Conservation (phyloP, 2,113 vertebrate species). For the Dasypus novemcinctus region DNA sequence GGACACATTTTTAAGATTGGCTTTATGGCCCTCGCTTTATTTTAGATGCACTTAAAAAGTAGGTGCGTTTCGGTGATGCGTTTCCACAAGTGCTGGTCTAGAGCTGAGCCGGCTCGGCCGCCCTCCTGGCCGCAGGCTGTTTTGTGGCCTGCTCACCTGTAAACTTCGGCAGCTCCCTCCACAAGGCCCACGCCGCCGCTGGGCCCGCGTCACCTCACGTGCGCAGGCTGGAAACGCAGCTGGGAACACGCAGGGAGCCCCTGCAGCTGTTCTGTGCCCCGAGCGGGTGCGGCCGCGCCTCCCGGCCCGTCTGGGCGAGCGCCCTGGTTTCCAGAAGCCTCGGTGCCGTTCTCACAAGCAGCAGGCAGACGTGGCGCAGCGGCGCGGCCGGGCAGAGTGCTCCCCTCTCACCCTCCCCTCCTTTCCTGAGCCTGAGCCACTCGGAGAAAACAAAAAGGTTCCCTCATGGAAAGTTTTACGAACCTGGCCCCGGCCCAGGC, state of each 20-base stretch:
- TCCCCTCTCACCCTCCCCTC: slow-evolving; percentile 53
- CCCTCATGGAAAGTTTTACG: slow-evolving; percentile 96
- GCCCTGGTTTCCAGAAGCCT: slow-evolving; percentile 80
- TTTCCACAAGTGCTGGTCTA: background rate
- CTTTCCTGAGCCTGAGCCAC: slow-evolving; percentile 62
- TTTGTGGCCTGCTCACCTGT: no score
- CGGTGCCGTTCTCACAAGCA: slow-evolving; percentile 82
- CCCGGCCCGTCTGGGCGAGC: slow-evolving; percentile 66
- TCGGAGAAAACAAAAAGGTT: slow-evolving; percentile 87
- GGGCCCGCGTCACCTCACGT: no score
- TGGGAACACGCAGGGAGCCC: no score
- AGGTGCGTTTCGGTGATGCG: no score
- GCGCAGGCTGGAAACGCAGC: no score
- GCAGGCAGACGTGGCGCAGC: slow-evolving; percentile 78
- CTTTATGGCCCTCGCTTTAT: slow-evolving; percentile 45
- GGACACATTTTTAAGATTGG: slow-evolving; percentile 60
- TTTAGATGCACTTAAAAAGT: slow-evolving; percentile 53
- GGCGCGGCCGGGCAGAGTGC: slow-evolving; percentile 63
- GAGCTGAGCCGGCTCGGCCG: rapidly evolving
- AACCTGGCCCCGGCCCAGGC: slow-evolving; percentile 88
- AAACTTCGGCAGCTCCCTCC: no score
- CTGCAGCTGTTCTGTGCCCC: background rate
- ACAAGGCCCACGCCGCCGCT: no score
- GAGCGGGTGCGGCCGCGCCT: slow-evolving; percentile 68
- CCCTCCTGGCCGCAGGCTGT: no score